phyloP scores from a whole-genome alignment of 2,888 invertebrate genomes.

The Nudaria mundana region DNA sequence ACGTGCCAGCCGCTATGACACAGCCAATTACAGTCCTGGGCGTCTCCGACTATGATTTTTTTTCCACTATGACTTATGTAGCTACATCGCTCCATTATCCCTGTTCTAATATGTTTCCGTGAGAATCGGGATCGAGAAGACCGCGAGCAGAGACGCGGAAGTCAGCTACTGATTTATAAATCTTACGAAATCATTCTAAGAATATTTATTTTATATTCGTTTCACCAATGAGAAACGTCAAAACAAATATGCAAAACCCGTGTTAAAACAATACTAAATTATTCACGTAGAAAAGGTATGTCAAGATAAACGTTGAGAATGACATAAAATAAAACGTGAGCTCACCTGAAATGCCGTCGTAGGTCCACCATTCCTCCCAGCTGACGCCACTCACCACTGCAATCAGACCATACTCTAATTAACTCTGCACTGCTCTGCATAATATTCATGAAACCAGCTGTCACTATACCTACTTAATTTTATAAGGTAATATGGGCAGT shows the following conservation, averaged over 20 bases:
- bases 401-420: slow-evolving; percentile 79
- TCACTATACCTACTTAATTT: slow-evolving; percentile 9
- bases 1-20: too few species aligned
- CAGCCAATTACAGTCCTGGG: too few species aligned
- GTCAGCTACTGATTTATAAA: too few species aligned
- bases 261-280: background rate
- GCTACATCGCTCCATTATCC: too few species aligned
- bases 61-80: too few species aligned
- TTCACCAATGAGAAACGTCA: background rate
- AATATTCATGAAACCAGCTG: slow-evolving; percentile 52
- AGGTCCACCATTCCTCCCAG: slow-evolving; percentile 98
- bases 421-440: slow-evolving; percentile 66
- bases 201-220: too few species aligned
- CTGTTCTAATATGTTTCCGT: too few species aligned
- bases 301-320: slow-evolving; percentile 18
- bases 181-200: too few species aligned
- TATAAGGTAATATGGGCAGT: too few species aligned
- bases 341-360: slow-evolving; percentile 97
- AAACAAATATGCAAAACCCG: background rate
- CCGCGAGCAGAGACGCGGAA: too few species aligned
- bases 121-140: too few species aligned
- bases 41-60: too few species aligned
- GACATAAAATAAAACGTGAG: slow-evolving; percentile 29
- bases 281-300: background rate
- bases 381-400: slow-evolving; percentile 88